Percentiles rank a stretch among this genome's conserved stretches.
Conservation (phyloP, 2,113 vertebrate genomes). For the Callospermophilus lateralis region DNA sequence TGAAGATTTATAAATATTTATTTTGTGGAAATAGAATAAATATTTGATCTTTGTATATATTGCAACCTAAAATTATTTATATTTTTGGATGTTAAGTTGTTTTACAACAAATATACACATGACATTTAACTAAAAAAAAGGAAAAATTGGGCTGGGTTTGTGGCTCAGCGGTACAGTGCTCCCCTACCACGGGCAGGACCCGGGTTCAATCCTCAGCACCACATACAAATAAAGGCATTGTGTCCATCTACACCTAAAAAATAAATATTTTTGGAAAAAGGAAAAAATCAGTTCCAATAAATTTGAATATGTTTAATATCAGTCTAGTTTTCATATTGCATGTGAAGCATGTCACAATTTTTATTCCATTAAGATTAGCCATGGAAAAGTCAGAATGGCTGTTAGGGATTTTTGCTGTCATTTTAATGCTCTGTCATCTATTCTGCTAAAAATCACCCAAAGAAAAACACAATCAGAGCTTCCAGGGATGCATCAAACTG, state of each 20-base stretch:
- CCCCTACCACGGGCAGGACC: no score
- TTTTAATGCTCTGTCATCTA: background rate
- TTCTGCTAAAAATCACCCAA: background rate
- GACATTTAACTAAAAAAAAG: background rate
- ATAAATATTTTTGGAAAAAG: background rate
- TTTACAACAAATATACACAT: background rate
- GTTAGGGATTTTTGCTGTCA: background rate
- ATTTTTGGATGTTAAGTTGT: background rate
- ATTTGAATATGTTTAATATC: background rate
- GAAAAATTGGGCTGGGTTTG: no score
- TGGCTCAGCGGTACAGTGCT: no score
- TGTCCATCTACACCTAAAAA: no score
- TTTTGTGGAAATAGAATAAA: background rate
- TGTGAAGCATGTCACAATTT: background rate
- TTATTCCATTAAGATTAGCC: background rate
- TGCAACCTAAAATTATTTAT: background rate
- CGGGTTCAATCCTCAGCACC: no score
- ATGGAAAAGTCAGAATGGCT: background rate
- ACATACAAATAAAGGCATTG: no score
- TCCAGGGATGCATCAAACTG: background rate
- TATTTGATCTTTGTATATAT: slow-evolving; percentile 9
- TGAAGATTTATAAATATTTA: background rate
- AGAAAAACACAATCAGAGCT: background rate
- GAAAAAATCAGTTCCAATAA: background rate
- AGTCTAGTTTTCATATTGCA: background rate